These are phyloP conservation scores for Drosophila mayaguana DNA, from an alignment of 2,888 invertebrate genomes.

Conservation along the genomic window DNA sequence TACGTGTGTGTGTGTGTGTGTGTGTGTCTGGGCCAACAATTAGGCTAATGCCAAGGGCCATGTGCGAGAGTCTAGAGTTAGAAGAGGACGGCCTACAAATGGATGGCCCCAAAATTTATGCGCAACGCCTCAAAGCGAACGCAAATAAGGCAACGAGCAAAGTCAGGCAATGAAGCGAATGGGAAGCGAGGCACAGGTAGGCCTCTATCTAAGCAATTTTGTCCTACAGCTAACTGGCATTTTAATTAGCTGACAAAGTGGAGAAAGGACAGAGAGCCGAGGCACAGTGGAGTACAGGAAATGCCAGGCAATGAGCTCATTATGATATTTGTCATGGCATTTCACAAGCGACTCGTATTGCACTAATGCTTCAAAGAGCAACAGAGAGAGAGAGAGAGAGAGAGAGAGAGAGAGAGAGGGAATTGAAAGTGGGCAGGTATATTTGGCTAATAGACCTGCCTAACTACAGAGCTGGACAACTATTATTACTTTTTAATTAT, in stretches of 20 bases:
- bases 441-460: not conserved
- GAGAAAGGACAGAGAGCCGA: constrained; percentile 1
- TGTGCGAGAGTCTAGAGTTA: constrained; percentile 19
- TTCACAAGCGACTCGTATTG: not conserved
- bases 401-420: not conserved
- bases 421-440: not conserved
- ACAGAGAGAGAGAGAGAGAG: not conserved
- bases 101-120: constrained; percentile 41
- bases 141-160: constrained; percentile 24
- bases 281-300: not conserved
- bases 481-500: constrained; percentile 9
- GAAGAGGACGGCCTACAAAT: constrained; percentile 15
- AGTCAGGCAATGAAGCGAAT: not conserved
- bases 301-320: constrained; percentile 46
- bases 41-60: constrained; percentile 59
- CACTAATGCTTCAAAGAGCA: not conserved
- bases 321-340: constrained; percentile 24
- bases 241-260: constrained; percentile 50
- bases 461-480: not conserved
- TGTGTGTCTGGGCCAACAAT: constrained; percentile 42
- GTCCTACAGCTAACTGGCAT: constrained; percentile 36
- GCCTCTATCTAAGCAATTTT: constrained; percentile 30
- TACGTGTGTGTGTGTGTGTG: not conserved
- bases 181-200: constrained; percentile 9
- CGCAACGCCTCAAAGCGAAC: constrained; percentile 39